These are phyloP conservation scores for Taurulus bubalis DNA, from an alignment of 2,113 vertebrate species.

Conservation along the genomic window DNA sequence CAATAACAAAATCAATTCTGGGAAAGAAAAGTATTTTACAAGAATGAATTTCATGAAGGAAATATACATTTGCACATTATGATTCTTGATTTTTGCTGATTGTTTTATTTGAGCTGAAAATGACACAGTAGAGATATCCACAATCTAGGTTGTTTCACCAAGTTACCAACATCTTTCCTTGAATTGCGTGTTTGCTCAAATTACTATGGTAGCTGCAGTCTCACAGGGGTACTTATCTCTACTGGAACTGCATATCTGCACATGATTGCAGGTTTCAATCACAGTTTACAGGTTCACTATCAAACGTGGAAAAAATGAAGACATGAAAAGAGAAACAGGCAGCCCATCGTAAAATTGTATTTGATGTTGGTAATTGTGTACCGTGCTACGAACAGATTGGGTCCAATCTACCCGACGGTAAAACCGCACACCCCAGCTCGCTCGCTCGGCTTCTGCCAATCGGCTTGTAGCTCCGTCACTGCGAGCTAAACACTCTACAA, in stretches of 20 bases:
- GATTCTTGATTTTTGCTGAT: neutral
- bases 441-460: too few relatives aligned
- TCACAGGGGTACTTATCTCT: slow-evolving; percentile 46
- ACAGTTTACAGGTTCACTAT: slow-evolving; percentile 49
- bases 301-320: neutral
- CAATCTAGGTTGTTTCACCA: slow-evolving; percentile 41
- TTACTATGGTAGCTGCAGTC: slow-evolving; percentile 47
- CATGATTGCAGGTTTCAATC: slow-evolving; percentile 42
- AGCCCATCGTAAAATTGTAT: neutral
- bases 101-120: neutral
- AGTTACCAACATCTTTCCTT: slow-evolving; percentile 36
- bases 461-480: too few relatives aligned
- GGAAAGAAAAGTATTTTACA: neutral
- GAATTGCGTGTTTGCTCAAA: slow-evolving; percentile 68
- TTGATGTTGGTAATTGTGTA: too few relatives aligned
- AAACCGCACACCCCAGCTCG: too few relatives aligned
- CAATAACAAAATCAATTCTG: neutral
- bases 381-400: too few relatives aligned
- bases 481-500: too few relatives aligned
- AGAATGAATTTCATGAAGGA: neutral
- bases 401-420: too few relatives aligned
- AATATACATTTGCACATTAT: neutral
- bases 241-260: slow-evolving; percentile 45
- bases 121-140: neutral
- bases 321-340: neutral